A percentile compares a stretch with the other conserved stretches of the same genome.
These are phyloP conservation scores for Heliconius hortense DNA, from an alignment of 2,888 invertebrate species.

Conservation along the genomic window DNA sequence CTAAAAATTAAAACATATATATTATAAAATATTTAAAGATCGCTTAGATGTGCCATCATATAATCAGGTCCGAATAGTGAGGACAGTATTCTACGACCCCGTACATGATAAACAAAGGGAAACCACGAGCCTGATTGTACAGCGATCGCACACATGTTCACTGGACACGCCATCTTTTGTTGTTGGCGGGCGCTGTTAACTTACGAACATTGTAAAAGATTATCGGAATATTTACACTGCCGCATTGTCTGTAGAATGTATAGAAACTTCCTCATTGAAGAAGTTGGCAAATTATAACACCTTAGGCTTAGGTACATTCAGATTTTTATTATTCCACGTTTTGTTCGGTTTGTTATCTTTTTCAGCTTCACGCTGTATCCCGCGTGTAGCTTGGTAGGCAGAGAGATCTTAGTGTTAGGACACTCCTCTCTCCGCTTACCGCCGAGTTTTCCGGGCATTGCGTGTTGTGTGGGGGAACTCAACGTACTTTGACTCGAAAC, in stretches of 20 bases:
- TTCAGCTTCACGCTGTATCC: too few species aligned
- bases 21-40: not conserved
- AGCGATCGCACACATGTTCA: constrained; percentile 27
- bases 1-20: not conserved
- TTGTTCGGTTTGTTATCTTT: not conserved
- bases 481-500: too few species aligned
- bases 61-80: not conserved
- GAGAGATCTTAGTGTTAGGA: too few species aligned
- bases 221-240: constrained; percentile 13
- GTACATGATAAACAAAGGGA: constrained; percentile 29
- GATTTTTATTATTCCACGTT: not conserved
- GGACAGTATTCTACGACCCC: constrained; percentile 13
- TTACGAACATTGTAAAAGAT: constrained; percentile 2
- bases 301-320: not conserved
- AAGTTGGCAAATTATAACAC: not conserved
- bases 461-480: too few species aligned
- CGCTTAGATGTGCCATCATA: not conserved
- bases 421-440: too few species aligned
- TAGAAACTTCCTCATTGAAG: not conserved
- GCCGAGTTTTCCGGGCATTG: too few species aligned
- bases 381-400: too few species aligned
- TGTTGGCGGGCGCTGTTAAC: constrained; percentile 14
- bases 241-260: not conserved
- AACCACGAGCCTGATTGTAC: constrained; percentile 23
- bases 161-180: constrained; percentile 29